Percentiles rank a stretch among this genome's conserved stretches.
Evolutionary conservation across 1,140 invertebrate species (phyloP).

Genomic region (Mamestra configurata): DNA sequence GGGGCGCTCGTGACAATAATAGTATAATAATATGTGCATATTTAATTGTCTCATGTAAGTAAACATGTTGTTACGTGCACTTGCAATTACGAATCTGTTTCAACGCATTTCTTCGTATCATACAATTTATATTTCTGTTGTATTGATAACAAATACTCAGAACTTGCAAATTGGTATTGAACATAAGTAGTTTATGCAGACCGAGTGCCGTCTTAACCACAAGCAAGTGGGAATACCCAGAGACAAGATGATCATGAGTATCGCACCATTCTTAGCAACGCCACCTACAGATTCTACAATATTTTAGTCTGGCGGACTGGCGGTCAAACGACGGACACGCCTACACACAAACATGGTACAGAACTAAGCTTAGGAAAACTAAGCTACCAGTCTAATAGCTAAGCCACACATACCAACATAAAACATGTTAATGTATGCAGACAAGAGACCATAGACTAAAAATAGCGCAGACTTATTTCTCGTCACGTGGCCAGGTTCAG

Average conservation of each 20-base stretch:
- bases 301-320: not conserved
- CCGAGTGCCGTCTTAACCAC: not conserved
- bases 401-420: not conserved
- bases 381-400: not conserved
- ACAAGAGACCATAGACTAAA: constrained; percentile 1
- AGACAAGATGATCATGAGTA: not conserved
- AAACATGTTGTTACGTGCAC: constrained; percentile 7
- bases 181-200: not conserved
- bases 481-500: not conserved
- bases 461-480: constrained; percentile 2
- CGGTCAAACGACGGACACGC: not conserved
- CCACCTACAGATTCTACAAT: not conserved
- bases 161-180: not conserved
- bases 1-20: not conserved
- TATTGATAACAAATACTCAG: not conserved
- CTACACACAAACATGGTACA: not conserved
- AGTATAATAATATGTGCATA: constrained; percentile 12
- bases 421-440: constrained; percentile 16
- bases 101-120: not conserved
- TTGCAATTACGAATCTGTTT: not conserved
- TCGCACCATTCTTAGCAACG: not conserved
- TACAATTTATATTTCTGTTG: not conserved
- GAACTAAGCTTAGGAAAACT: not conserved
- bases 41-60: constrained; percentile 17
- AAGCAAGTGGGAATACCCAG: not conserved